A percentile compares a stretch with the other conserved stretches of the same genome.
Evolutionary conservation across 2,113 vertebrate genomes (phyloP).

Genomic region (Baryphthengus martii): DNA sequence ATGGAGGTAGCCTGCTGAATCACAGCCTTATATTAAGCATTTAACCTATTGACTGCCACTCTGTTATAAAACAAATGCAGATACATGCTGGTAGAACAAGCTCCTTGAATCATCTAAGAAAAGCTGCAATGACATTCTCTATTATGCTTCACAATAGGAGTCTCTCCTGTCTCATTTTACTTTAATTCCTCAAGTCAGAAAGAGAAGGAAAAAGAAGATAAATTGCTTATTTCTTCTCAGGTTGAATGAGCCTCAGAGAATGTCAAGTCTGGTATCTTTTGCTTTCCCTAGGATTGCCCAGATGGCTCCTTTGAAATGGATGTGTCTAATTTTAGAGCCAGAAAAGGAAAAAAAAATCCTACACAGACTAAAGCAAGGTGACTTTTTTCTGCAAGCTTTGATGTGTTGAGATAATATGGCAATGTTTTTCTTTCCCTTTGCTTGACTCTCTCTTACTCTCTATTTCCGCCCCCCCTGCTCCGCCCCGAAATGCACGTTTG

Average conservation of each 20-base stretch:
- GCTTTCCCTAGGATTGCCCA: slow-evolving; percentile 37
- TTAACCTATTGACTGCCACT: not conserved
- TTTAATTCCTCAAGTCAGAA: slow-evolving; percentile 10
- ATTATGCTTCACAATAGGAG: not conserved
- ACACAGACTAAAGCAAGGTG: not conserved
- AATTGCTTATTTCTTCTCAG: not conserved
- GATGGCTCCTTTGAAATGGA: slow-evolving; percentile 58
- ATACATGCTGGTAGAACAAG: not conserved
- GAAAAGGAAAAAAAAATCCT: not conserved
- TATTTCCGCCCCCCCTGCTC: no score
- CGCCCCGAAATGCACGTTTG: accelerated
- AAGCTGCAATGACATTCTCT: not conserved
- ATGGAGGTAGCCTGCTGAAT: not conserved
- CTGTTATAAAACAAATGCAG: not conserved
- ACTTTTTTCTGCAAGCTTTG: not conserved
- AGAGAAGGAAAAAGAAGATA: not conserved
- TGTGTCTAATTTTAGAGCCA: slow-evolving; percentile 64
- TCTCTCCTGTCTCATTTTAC: not conserved
- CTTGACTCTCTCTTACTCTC: not conserved
- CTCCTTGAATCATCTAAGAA: not conserved
- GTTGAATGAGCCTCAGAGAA: slow-evolving; percentile 5
- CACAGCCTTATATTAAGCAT: not conserved
- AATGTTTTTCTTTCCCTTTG: not conserved
- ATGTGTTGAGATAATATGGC: not conserved
- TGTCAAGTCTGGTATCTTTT: slow-evolving; percentile 7